Evolutionary conservation across 2,797 vertebrate species (phyloP), one percentile per base, ranked within the genome.

Genomic region (Pseudopleuronectes americanus): DNA sequence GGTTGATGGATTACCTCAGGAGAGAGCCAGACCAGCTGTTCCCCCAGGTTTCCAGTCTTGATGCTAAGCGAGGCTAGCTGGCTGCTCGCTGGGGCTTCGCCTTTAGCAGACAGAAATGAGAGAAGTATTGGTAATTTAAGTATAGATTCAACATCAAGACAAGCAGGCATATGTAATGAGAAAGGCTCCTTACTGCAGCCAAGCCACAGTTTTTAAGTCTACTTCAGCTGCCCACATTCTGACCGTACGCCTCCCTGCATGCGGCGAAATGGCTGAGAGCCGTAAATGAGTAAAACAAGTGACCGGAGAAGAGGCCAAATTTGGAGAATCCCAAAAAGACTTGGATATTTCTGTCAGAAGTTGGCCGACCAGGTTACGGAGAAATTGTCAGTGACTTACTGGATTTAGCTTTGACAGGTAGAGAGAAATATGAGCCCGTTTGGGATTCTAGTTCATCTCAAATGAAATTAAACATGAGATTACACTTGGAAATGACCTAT

Each of bases 391-490:
- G 56, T 52, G 33, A 71, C 64, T 48, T 66, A 54, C 58, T 77
- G 57, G 68, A 65, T 67, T 75, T 45, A 71, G 49, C 60, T 71
- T 65, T 64, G 70, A 68, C 76, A 79, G 68, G 62, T 74, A 38
- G 49, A 0, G 2, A 71, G 66, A 74, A 71, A 78, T 69, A 16
- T 0, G 17, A 72, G 58, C 68, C 36, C 16, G 21, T 48, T 48
- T 17, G 24, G 17, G 12, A 13, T 3, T 12, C 7, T 2, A 4
- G 33, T 76, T 4, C 45, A 41, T 76, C 33, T 57, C 41, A 72
- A 64, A 71, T 62, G 0, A 73, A 81, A 76, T 79, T 64, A 73
- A 70, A 73, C 56, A 68, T 81, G 12, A 75, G 79, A 79, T 81
- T 63, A 45, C 3, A 53, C 33, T 73, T 70, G 65, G 28, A 78